Conservation (phyloP, 2,888 invertebrate species). For the Saturnia pavonia region DNA sequence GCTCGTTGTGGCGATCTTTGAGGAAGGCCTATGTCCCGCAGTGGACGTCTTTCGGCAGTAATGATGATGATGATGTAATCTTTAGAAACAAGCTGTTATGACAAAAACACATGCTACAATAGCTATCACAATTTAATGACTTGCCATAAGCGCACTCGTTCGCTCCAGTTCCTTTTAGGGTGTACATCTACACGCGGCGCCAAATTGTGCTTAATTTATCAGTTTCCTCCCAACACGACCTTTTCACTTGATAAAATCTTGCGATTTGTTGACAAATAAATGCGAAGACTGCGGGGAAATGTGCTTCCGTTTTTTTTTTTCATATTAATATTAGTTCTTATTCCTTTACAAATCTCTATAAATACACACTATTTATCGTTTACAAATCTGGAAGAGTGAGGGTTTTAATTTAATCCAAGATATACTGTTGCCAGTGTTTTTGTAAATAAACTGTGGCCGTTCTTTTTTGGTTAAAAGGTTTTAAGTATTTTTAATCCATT, state of each 20-base stretch:
- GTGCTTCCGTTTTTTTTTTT: not conserved
- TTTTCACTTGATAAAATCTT: not conserved
- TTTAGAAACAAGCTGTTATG: not conserved
- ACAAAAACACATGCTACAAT: conserved; percentile 14
- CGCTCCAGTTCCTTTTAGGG: not conserved
- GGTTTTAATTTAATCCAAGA: not conserved
- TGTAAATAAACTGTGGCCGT: no score
- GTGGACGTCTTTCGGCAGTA: no score
- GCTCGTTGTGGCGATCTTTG: no score
- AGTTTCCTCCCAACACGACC: not conserved
- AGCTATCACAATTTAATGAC: conserved; percentile 6
- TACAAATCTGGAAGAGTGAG: not conserved
- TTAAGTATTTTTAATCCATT: no score
- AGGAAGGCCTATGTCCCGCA: no score
- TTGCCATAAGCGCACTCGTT: conserved; percentile 8
- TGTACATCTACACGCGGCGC: not conserved
- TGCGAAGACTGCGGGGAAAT: not conserved
- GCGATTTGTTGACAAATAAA: not conserved
- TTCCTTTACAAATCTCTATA: no score
- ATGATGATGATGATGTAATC: no score
- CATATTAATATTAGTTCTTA: no score
- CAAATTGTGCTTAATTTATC: conserved; percentile 12
- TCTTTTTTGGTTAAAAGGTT: no score
- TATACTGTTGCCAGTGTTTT: not conserved
- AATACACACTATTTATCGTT: not conserved